Evolutionary conservation across 2,888 invertebrate genomes (phyloP), one percentile per base, ranked within the genome.

Genomic region (Leptopilina drosophilae): DNA sequence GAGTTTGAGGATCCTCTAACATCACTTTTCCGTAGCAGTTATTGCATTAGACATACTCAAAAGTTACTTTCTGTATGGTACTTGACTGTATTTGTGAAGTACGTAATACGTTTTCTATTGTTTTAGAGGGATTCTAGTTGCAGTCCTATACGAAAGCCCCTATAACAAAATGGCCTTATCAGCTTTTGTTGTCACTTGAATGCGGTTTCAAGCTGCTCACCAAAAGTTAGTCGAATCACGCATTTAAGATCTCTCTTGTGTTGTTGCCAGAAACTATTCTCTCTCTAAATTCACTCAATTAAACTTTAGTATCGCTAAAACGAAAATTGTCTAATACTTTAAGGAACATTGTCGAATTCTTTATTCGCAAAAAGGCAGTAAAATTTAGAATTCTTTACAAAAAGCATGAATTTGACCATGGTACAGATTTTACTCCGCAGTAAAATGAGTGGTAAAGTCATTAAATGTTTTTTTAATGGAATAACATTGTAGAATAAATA

Each of bases 31-130:
- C 8, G 46, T 56, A 9, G 56, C 12, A 42, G 62, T 79, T 66
- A 56, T 76, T 77, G 59, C 59, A 59, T 53, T 75, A 65, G 73
- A 73, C 11, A 49, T 56, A n/a, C 40, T 73, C 56, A 73, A 73
- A 73, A 73, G 33, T 73, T 59, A n/a, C 5, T 73, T 56, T 11
- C 56, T 73, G 15, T 56, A 73, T 73, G 56, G 53, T 12, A 9
- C 40, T 73, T 56, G 33, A 59, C 26, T 77, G 15, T 46, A 49
- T 49, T 40, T 6, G 59, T 78, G 49, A 26, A 78, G 59, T 46
- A 77, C 64, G 33, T 67, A 67, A 62, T 59, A 56, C 77, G 20
- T 67, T 62, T 77, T 69, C 69, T 77, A 42, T 69, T 66, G 67
- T 66, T 69, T 62, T 56, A 49, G 33, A 33, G 62, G 64, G 33